A percentile compares a stretch with the other conserved stretches of the same genome.
Evolutionary conservation across 1,140 invertebrate species (phyloP).

Genomic region (Scaptomyza graminum): DNA sequence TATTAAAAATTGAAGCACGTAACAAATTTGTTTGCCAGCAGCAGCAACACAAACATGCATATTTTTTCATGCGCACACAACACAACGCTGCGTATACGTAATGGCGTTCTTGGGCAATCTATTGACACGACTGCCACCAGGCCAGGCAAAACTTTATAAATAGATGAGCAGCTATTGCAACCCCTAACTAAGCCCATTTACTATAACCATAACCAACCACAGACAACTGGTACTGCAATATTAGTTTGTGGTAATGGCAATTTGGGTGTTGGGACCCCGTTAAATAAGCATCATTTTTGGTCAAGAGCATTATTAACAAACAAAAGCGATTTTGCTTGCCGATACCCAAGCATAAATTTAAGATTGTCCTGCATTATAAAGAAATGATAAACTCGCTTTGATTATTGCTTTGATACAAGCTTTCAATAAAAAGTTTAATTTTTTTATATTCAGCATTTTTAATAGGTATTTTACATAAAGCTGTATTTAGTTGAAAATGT

Average conservation of each 20-base stretch:
- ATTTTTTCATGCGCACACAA: slow-evolving; percentile 16
- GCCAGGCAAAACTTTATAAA: slow-evolving; percentile 15
- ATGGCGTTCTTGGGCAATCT: slow-evolving; percentile 26
- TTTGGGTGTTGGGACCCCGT: background rate
- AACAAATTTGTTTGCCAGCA: slow-evolving; percentile 29
- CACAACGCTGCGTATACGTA: slow-evolving; percentile 39
- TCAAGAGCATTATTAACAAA: slow-evolving; percentile 18
- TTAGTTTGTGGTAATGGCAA: slow-evolving; percentile 11
- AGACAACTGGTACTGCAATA: background rate
- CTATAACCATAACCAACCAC: slow-evolving; percentile 11
- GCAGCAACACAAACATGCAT: slow-evolving; percentile 1
- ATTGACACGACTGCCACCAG: slow-evolving; percentile 9
- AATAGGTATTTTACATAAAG: too few relatives aligned
- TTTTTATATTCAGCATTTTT: too few relatives aligned
- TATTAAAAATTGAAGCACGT: slow-evolving; percentile 47
- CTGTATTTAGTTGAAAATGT: too few relatives aligned
- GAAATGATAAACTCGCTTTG: too few relatives aligned
- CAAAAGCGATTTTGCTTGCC: background rate
- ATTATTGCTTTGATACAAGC: too few relatives aligned
- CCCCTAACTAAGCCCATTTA: background rate
- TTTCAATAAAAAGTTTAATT: too few relatives aligned
- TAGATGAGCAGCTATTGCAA: slow-evolving; percentile 12
- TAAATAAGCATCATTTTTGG: slow-evolving; percentile 12
- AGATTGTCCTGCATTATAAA: too few relatives aligned
- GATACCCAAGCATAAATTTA: too few relatives aligned